Evolutionary conservation across 2,888 invertebrate genomes (phyloP), one percentile per base, ranked within the genome.

Genomic region (Busseola fusca): DNA sequence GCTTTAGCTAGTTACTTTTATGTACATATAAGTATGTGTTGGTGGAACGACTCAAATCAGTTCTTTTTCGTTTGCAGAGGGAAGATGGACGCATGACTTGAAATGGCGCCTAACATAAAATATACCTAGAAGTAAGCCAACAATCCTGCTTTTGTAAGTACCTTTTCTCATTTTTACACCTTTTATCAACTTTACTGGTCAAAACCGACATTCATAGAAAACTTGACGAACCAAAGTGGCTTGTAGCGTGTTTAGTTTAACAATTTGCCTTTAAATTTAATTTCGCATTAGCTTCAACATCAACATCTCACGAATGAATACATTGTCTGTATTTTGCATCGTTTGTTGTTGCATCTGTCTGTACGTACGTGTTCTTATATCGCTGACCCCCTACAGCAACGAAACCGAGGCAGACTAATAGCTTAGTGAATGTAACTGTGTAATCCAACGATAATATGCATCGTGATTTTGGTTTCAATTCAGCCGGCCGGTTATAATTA

Each of bases 31-130:
- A 6, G 34, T 34, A 34, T 34, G 34, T 72, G 80, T 83, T 73
- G 93, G 93, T 94, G 94, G 94, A 92, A 89, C 72, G 91, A 90
- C 92, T 92, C 93, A 92, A 92, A 89, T 86, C 91, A 84, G 90
- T 90, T 90, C 86, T 91, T 93, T 92, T 93, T 93, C 91, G 88
- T 91, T 93, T 89, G 74, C 91, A 92, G 92, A 84, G 79, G 78
- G 78, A 78, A 74, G 80, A 72, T 78, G 82, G 63, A 62, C 48
- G 65, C 69, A 21, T 80, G 76, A 80, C 25, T 56, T 69, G 80
- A 76, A 64, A 80, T 80, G 79, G 79, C 69, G 76, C 62, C 37
- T 80, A 50, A 73, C 65, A 54, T 80, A 16, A 65, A 81, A 78
- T 74, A 76, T 14, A 78, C 69, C 66, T 76, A 78, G 81, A 84